A percentile compares a stretch with the other conserved stretches of the same genome.
Evolutionary conservation across 2,797 vertebrate genomes (phyloP).

Genomic region (Microctenopoma lineatum): DNA sequence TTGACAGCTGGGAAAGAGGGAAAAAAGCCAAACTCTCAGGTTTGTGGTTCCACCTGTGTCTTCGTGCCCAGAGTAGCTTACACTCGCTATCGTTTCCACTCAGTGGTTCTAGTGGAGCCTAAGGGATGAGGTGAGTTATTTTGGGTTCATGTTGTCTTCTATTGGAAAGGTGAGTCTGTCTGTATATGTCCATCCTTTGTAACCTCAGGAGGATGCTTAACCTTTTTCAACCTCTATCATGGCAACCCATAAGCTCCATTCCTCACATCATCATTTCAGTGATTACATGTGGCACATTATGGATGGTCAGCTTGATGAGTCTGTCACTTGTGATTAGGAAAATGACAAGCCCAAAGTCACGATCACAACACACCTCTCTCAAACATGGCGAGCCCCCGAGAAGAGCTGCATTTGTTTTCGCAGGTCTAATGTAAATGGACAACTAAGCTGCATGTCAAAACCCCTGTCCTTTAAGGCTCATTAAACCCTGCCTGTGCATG

Average conservation of each 20-base stretch:
- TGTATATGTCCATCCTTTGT: background rate
- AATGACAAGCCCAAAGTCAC: slow-evolving; percentile 25
- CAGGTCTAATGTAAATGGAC: slow-evolving; percentile 38
- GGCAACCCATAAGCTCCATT: slow-evolving; percentile 19
- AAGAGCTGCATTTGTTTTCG: slow-evolving; percentile 11
- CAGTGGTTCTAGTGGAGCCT: slow-evolving; percentile 33
- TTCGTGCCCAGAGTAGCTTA: slow-evolving; percentile 46
- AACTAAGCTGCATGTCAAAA: slow-evolving; percentile 54
- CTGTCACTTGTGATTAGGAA: slow-evolving; percentile 50
- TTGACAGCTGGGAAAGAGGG: slow-evolving; percentile 37
- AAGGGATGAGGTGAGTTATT: slow-evolving; percentile 50
- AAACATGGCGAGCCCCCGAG: background rate
- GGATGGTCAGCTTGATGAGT: slow-evolving; percentile 31
- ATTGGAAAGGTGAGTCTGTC: slow-evolving; percentile 5
- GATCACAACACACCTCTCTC: background rate
- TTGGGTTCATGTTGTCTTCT: slow-evolving; percentile 13
- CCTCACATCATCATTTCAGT: slow-evolving; percentile 32
- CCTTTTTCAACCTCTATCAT: slow-evolving; percentile 4
- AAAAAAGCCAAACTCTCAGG: slow-evolving; percentile 23
- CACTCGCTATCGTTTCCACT: slow-evolving; percentile 47
- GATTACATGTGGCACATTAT: slow-evolving; percentile 45
- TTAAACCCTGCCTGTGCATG: slow-evolving; percentile 67
- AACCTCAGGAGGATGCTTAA: slow-evolving; percentile 12
- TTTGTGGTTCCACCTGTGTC: slow-evolving; percentile 51
- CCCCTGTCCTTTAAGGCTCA: slow-evolving; percentile 73